Base-by-base conservation (phyloP, 1,140 invertebrate genomes). In the Pararge aegeria region DNA sequence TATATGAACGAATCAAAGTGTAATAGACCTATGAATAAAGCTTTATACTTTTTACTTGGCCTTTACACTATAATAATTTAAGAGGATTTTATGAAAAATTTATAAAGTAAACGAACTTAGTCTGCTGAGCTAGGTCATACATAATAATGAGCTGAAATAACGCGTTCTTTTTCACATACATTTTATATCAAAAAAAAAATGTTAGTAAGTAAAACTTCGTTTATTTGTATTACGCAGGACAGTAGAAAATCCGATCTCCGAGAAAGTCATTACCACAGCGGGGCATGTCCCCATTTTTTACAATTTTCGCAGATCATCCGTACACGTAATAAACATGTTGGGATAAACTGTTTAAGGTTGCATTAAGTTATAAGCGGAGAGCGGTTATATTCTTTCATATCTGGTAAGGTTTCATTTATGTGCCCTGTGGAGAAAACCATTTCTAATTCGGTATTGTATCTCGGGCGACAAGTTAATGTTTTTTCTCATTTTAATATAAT, bases 281-380 rank as follows among this genome's bases (percentile, higher is more conserved):
- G 51, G 21, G 42, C 44, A 37, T 3, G 42, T 18, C 46, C 37
- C 37, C 44, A 50, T 61, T 61, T 55, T 55, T 61, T 48, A 55
- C 52, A 55, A 61, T 61, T 61, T 61, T 61, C 52, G 52, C 24
- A 34, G 59, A 50, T 61, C 53, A 55, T 55, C 44, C 46, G 34
- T 30, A 51, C 52, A 50, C 46, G 37, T 61, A 61, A 61, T 61
- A 61, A 61, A 61, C 59, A 55, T 51, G 46, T 55, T 51, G 51
- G 51, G 30, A 61, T 61, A 61, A 50, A 61, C 51, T 42, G 16
- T 46, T 46, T 19, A 30, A 20, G 1, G n/a, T 15, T 10, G 9
- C n/a, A 5, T 5, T n/a, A 53, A 59, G 57, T 53, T 9, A 52
- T 29, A 34, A 53, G 38, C 49, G 16, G 16, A n/a, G 2, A 38